Evolutionary conservation across 1,140 invertebrate genomes (phyloP), one percentile per base, ranked within the genome.

Genomic region (Zaprionus ornatus): DNA sequence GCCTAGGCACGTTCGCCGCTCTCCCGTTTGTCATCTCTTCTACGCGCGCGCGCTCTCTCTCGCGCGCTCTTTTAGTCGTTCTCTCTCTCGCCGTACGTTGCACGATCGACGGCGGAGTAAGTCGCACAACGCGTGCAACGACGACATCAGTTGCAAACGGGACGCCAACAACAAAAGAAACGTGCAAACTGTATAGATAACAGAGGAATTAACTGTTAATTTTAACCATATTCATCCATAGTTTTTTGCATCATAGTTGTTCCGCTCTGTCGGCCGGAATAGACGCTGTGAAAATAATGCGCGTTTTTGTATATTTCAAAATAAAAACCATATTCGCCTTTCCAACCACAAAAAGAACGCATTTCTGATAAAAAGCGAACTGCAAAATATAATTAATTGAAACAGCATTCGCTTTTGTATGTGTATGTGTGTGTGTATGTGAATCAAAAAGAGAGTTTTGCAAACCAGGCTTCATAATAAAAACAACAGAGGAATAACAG

Each of bases 331-430:
- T 91, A 68, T 91, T 91, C 60, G 88, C 88, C 76, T 91, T 91
- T 79, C 88, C 88, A 73, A 91, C 88, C 65, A 91, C 79, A 60
- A 91, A 91, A 91, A 91, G 88, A 91, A 91, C 88, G 88, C 83
- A 88, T 82, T 91, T 91, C 70, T 91, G 70, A 87, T 67, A 74
- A 79, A 83, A 60, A 64, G 37, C 54, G 55, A 56, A 64, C 55
- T n/a, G 23, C 27, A 5, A 59, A 52, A 45, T 37, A 13, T 45
- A 45, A 17, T 17, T 45, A 45, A 4, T 17, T 45, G 19, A 45
- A 45, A 45, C 40, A 56, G 72, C 29, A 66, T 76, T 63, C 75
- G 86, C 48, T 60, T 71, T 66, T 64, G 62, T 71, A 40, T 69
- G 32, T 40, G 23, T 65, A 1, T 35, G 17, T 52, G 29, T 52